Evolutionary conservation across 2,797 vertebrate species (phyloP).

Genomic region (Argyrosomus regius): DNA sequence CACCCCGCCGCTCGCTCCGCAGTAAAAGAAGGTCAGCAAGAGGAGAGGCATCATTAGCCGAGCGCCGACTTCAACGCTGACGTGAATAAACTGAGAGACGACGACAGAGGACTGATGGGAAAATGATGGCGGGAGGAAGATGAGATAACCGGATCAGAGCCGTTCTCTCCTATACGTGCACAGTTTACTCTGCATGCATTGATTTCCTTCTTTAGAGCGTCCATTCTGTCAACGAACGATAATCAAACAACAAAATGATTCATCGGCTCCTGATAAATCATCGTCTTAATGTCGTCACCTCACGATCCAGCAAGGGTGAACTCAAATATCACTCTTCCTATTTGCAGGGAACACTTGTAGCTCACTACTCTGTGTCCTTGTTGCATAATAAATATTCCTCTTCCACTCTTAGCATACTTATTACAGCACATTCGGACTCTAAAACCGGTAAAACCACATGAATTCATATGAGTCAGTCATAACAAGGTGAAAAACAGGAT

Average conservation of each 20-base stretch:
- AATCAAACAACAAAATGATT: constrained; percentile 18
- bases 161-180: background rate
- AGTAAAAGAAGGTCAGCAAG: constrained; percentile 56
- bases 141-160: constrained; percentile 37
- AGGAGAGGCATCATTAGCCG: constrained; percentile 55
- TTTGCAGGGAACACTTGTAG: background rate
- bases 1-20: constrained; percentile 25
- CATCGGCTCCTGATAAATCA: background rate
- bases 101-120: constrained; percentile 4
- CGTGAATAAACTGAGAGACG: constrained; percentile 40
- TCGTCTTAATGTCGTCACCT: background rate
- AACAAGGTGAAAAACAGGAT: too few relatives aligned
- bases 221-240: constrained; percentile 5
- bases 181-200: constrained; percentile 1
- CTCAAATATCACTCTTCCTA: background rate
- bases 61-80: constrained; percentile 16
- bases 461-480: too few relatives aligned
- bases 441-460: too few relatives aligned
- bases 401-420: too few relatives aligned
- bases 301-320: background rate
- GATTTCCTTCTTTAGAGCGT: constrained; percentile 12
- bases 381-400: background rate
- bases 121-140: constrained; percentile 50
- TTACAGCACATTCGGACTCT: too few relatives aligned
- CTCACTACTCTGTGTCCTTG: background rate